Conservation (phyloP, 2,797 vertebrate species). For the Amazonetta brasiliensis region DNA sequence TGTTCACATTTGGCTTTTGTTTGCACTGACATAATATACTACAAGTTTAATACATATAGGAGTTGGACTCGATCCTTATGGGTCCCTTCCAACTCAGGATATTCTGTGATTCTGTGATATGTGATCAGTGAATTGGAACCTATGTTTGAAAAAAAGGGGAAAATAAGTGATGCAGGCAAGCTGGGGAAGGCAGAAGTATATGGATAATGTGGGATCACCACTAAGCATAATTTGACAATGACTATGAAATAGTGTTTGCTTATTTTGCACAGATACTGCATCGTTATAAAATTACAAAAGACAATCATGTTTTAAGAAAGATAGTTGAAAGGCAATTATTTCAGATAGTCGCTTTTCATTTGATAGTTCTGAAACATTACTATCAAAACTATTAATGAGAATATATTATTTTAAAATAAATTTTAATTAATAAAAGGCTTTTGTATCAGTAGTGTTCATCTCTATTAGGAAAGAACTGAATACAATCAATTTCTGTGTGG, state of each 20-base stretch:
- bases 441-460: background rate
- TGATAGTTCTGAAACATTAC: background rate
- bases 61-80: too few relatives aligned
- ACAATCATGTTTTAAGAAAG: background rate
- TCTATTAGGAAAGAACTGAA: background rate
- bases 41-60: background rate
- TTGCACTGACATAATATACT: background rate
- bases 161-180: background rate
- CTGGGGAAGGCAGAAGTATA: background rate
- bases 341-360: background rate
- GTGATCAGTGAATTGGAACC: background rate
- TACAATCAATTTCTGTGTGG: accelerated
- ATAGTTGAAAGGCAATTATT: background rate
- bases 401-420: background rate
- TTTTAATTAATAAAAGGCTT: background rate
- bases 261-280: background rate
- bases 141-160: background rate
- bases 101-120: background rate
- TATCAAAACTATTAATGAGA: background rate
- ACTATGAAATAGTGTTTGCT: background rate
- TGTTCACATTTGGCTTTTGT: background rate
- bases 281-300: background rate
- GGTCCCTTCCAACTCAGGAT: too few relatives aligned
- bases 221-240: background rate
- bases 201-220: too few relatives aligned